Conservation (phyloP, 2,888 invertebrate genomes). For the Lordiphosa andalusiaca region DNA sequence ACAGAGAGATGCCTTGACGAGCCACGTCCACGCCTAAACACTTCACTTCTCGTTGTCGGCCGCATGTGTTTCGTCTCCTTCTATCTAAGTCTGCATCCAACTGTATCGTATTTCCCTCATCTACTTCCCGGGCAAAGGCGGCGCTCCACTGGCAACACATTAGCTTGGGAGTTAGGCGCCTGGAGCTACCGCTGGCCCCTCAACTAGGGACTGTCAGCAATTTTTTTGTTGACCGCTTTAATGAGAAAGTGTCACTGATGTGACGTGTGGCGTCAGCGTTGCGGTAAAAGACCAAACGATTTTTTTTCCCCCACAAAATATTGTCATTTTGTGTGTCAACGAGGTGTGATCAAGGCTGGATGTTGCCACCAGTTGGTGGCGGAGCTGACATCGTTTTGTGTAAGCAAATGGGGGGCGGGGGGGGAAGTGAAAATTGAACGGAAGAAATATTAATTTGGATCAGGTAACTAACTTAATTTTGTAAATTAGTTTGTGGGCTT, state of each 20-base stretch:
- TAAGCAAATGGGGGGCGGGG: too few relatives aligned
- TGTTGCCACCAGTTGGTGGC: slow-evolving; percentile 14
- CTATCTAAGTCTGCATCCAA: not conserved
- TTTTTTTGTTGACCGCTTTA: slow-evolving; percentile 37
- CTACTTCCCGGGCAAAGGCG: slow-evolving; percentile 6
- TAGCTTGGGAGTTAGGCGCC: slow-evolving; percentile 56
- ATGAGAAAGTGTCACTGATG: slow-evolving; percentile 70
- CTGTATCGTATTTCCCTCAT: slow-evolving; percentile 31
- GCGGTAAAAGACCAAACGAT: slow-evolving; percentile 56
- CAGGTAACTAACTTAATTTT: too few relatives aligned
- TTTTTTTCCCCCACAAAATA: slow-evolving; percentile 31
- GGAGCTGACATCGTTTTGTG: too few relatives aligned
- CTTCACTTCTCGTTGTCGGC: slow-evolving; percentile 40
- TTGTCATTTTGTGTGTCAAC: slow-evolving; percentile 51
- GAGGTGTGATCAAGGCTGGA: slow-evolving; percentile 27
- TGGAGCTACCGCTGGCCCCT: slow-evolving; percentile 9
- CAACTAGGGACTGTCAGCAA: slow-evolving; percentile 35
- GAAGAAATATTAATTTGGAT: too few relatives aligned
- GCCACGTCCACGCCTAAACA: slow-evolving; percentile 56
- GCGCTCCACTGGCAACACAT: slow-evolving; percentile 41
- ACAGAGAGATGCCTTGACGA: slow-evolving; percentile 17
- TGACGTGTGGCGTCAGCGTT: slow-evolving; percentile 42
- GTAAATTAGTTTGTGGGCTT: too few relatives aligned
- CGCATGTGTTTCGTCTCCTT: slow-evolving; percentile 29
- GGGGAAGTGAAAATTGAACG: too few relatives aligned